phyloP scores from a whole-genome alignment of 2,888 invertebrate genomes.

The Teleiodes luculella region DNA sequence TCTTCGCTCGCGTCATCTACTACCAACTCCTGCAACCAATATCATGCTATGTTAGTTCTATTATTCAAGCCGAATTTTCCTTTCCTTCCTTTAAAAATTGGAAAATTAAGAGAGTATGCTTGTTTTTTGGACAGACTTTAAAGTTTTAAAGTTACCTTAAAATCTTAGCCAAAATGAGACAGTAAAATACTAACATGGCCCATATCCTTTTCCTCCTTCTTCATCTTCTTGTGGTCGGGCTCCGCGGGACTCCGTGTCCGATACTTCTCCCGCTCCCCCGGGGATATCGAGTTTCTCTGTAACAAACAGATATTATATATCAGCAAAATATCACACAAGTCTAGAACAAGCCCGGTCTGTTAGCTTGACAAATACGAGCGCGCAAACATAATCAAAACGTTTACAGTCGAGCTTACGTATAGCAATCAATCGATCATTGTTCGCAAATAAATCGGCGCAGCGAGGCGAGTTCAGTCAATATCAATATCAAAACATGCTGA shows the following conservation, averaged over 20 bases:
- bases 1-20: slow-evolving; percentile 97
- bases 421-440: slow-evolving; percentile 78
- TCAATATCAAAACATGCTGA: slow-evolving; percentile 79
- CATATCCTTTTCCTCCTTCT: slow-evolving; percentile 90
- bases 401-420: slow-evolving; percentile 67
- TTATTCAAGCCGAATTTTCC: too few relatives aligned
- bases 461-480: slow-evolving; percentile 75
- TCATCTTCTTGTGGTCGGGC: slow-evolving; percentile 84
- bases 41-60: too few relatives aligned
- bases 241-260: slow-evolving; percentile 88
- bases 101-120: background rate
- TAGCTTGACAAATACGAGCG: slow-evolving; percentile 57
- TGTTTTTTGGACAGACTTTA: background rate
- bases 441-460: slow-evolving; percentile 76
- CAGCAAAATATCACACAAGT: slow-evolving; percentile 29
- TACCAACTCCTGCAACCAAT: slow-evolving; percentile 90
- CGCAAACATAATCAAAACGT: slow-evolving; percentile 75
- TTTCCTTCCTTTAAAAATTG: too few relatives aligned
- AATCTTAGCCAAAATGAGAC: too few relatives aligned
- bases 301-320: slow-evolving; percentile 45
- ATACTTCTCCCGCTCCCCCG: slow-evolving; percentile 90
- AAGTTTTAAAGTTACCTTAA: too few relatives aligned
- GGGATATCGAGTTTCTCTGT: slow-evolving; percentile 92
- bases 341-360: slow-evolving; percentile 38
- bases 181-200: slow-evolving; percentile 85